phyloP scores from a whole-genome alignment of 2,888 invertebrate genomes.

The Ernsta delagoae region DNA sequence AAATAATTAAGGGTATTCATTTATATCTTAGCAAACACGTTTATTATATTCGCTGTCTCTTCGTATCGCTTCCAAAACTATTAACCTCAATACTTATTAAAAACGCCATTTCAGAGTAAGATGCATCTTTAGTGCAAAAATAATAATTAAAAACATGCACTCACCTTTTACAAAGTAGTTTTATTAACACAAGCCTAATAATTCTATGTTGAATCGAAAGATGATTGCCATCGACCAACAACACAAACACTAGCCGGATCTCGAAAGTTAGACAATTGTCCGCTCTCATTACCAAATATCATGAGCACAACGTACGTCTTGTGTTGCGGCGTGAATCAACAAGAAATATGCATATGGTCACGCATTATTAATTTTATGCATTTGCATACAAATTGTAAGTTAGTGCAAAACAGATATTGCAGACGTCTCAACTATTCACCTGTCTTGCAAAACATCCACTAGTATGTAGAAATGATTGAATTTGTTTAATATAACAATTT shows the following conservation, averaged over 20 bases:
- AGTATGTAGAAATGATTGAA: not conserved
- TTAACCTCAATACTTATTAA: no score
- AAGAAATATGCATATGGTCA: not conserved
- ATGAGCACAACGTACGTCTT: not conserved
- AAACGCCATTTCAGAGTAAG: no score
- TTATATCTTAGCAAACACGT: no score
- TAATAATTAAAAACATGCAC: no score
- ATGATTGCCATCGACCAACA: not conserved
- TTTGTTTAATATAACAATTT: no score
- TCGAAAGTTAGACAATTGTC: slow-evolving; percentile 49
- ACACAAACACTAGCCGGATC: slow-evolving; percentile 53
- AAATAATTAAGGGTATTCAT: no score
- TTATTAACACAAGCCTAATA: no score
- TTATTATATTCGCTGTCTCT: no score
- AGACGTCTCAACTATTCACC: not conserved
- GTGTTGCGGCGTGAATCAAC: slow-evolving; percentile 4
- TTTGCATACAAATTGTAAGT: slow-evolving; percentile 4
- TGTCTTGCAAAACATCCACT: not conserved
- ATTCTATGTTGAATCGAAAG: not conserved
- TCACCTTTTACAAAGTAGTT: no score
- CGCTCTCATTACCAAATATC: slow-evolving; percentile 41
- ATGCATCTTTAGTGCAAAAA: no score
- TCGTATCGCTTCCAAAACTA: no score
- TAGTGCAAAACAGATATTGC: slow-evolving; percentile 3
- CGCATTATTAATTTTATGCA: not conserved